Conservation (phyloP, 2,113 vertebrate genomes). For the Ciconia maguari region DNA sequence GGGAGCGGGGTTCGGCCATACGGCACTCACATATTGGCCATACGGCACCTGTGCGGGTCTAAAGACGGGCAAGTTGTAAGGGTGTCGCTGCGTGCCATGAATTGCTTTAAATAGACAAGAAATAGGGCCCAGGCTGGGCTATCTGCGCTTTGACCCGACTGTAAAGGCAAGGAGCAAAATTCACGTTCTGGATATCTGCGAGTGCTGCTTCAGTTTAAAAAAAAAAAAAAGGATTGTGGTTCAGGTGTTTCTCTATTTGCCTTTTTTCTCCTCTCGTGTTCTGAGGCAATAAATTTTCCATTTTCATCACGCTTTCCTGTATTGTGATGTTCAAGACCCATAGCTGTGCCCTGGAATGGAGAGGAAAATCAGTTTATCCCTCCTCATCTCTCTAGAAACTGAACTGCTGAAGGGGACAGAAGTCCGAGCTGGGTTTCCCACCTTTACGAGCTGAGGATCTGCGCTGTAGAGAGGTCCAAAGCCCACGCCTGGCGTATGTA, state of each 20-base stretch:
- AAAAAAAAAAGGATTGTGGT: neutral
- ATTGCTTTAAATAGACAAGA: neutral
- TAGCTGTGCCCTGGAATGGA: neutral
- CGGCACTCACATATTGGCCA: too few relatives aligned
- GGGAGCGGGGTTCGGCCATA: too few relatives aligned
- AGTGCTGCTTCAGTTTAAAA: neutral
- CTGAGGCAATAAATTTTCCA: neutral
- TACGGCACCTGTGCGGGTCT: neutral
- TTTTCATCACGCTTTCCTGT: neutral
- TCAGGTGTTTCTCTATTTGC: rapidly evolving
- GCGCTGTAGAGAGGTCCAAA: rapidly evolving
- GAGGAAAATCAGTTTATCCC: neutral
- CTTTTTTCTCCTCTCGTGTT: neutral
- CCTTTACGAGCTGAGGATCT: neutral
- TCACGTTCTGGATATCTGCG: neutral
- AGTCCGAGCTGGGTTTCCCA: neutral
- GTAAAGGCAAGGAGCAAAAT: too few relatives aligned
- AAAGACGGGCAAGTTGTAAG: rapidly evolving
- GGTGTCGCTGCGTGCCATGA: rapidly evolving
- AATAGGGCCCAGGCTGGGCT: rapidly evolving
- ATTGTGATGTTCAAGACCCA: neutral
- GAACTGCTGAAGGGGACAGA: neutral
- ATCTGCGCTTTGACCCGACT: rapidly evolving
- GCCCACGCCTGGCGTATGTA: rapidly evolving
- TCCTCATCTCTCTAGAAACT: neutral